These are phyloP conservation scores for Quadroppia sp. DNA, from an alignment of 2,888 invertebrate species.

Conservation along the genomic window DNA sequence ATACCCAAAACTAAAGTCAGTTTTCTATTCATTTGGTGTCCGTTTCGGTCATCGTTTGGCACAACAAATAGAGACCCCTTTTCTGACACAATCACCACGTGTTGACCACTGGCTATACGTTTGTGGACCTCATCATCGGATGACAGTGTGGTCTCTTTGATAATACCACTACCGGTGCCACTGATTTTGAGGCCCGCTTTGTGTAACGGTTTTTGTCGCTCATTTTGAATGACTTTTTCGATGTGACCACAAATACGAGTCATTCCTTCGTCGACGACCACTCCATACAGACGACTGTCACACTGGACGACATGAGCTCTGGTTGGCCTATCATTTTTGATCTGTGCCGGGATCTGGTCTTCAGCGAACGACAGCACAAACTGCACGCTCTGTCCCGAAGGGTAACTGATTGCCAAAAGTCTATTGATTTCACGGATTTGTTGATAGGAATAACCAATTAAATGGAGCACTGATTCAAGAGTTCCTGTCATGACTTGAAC, in stretches of 20 bases:
- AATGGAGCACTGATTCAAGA: slow-evolving; percentile 3
- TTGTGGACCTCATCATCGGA: neutral
- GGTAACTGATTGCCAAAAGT: too few relatives aligned
- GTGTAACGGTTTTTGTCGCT: too few relatives aligned
- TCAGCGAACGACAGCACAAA: neutral
- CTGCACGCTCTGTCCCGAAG: neutral
- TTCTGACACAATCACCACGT: slow-evolving; percentile 5
- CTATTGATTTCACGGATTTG: too few relatives aligned
- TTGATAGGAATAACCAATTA: slow-evolving; percentile 1
- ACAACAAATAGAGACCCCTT: slow-evolving; percentile 31
- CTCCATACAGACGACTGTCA: slow-evolving; percentile 5
- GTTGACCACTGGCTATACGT: neutral
- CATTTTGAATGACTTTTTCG: neutral
- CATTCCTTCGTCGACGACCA: neutral
- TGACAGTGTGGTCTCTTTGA: too few relatives aligned
- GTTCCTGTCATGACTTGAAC: slow-evolving; percentile 8
- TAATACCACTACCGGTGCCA: too few relatives aligned
- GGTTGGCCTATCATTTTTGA: neutral
- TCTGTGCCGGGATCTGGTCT: neutral
- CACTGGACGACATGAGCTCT: slow-evolving; percentile 19
- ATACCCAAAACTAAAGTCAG: slow-evolving; percentile 7
- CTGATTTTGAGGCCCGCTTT: too few relatives aligned
- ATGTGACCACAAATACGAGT: slow-evolving; percentile 22
- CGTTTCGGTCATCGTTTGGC: neutral
- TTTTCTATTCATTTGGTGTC: neutral